Evolutionary conservation across 1,140 invertebrate species (phyloP).

Genomic region (Aphaenogaster ashmeadi): DNA sequence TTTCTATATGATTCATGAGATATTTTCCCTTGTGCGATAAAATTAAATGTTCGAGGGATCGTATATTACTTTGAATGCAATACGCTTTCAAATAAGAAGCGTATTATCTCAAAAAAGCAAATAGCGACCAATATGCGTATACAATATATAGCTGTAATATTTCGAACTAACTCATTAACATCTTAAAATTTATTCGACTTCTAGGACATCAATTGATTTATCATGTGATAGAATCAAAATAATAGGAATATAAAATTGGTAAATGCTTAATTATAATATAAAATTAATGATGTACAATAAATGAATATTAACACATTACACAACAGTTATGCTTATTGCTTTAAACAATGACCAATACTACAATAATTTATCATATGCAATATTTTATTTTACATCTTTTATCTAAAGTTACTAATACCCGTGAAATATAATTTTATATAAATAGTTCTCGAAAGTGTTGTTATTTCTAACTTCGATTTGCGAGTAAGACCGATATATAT

Average conservation of each 20-base stretch:
- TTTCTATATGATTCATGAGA: conserved; percentile 21
- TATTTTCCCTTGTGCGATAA: background rate
- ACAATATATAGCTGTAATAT: too few species aligned
- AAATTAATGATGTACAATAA: background rate
- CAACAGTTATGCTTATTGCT: background rate
- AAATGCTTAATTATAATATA: background rate
- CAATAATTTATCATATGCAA: background rate
- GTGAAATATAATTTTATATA: too few species aligned
- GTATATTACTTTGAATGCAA: background rate
- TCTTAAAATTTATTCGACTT: too few species aligned
- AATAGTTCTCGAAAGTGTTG: too few species aligned
- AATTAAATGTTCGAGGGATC: background rate
- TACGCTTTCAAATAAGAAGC: background rate
- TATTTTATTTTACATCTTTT: background rate
- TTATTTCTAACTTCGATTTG: background rate
- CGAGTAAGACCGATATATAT: conserved; percentile 58
- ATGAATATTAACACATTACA: background rate
- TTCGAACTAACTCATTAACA: too few species aligned
- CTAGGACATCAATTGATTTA: too few species aligned
- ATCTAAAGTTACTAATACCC: background rate
- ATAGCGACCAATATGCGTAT: background rate
- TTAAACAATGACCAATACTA: background rate
- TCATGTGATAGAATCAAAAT: too few species aligned
- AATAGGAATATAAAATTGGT: too few species aligned
- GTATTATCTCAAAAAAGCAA: background rate